Evolutionary conservation across 2,888 invertebrate genomes (phyloP).

Genomic region (Cerastis rubricosa): DNA sequence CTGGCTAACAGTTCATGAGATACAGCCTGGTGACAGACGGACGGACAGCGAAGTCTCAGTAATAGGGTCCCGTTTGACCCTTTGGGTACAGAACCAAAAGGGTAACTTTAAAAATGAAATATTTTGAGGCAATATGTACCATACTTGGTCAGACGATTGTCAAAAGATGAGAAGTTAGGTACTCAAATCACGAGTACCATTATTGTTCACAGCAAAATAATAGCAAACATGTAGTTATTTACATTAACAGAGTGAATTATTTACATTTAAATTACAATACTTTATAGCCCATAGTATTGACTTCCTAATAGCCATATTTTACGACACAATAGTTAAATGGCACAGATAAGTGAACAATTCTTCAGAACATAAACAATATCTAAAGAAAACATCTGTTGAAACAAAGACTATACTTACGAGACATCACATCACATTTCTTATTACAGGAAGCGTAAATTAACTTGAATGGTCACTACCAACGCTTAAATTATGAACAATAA

Average conservation of each 20-base stretch:
- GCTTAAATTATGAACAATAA: constrained; percentile 30
- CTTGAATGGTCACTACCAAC: constrained; percentile 41
- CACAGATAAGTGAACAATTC: constrained; percentile 8
- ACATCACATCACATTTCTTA: constrained; percentile 19
- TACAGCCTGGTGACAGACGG: no score
- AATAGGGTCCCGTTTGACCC: no score
- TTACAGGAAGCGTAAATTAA: constrained; percentile 55
- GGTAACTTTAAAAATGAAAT: neutral
- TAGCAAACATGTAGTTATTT: neutral
- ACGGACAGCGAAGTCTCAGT: no score
- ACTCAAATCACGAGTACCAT: neutral
- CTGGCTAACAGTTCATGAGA: no score
- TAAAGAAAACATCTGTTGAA: constrained; percentile 13
- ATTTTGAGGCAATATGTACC: neutral
- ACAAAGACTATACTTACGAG: constrained; percentile 45
- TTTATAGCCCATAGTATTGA: neutral
- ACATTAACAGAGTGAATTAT: neutral
- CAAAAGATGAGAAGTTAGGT: no score
- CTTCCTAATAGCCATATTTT: constrained; percentile 4
- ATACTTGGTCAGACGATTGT: neutral
- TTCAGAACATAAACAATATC: constrained; percentile 11
- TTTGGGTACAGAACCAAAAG: no score
- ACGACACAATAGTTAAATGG: constrained; percentile 24
- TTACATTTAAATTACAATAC: neutral
- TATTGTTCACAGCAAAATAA: constrained; percentile 1